Conservation (phyloP, 2,113 vertebrate species). For the Eidolon helvum region DNA sequence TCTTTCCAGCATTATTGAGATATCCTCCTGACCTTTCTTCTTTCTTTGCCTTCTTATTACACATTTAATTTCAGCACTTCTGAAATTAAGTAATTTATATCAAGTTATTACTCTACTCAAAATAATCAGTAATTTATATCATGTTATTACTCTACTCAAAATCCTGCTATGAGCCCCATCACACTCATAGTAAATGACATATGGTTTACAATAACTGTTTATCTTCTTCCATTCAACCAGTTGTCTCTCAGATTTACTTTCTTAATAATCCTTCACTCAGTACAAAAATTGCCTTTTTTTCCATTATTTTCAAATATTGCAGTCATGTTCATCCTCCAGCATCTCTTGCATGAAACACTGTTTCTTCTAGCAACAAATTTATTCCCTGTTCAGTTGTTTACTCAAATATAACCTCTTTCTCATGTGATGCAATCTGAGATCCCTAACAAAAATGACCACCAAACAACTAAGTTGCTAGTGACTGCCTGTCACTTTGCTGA, state of each 20-base stretch:
- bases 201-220: background rate
- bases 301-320: background rate
- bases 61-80: background rate
- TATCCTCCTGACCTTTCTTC: background rate
- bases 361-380: background rate
- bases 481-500: background rate
- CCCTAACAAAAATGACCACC: background rate
- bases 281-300: background rate
- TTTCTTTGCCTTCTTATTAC: background rate
- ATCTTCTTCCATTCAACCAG: background rate
- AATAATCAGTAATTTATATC: background rate
- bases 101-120: background rate
- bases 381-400: background rate
- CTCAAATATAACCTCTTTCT: background rate
- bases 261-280: background rate
- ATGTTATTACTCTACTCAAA: background rate
- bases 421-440: background rate
- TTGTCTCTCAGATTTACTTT: background rate
- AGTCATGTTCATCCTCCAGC: background rate
- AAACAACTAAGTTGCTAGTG: background rate
- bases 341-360: background rate
- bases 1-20: background rate
- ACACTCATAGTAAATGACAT: background rate
- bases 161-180: background rate
- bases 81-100: background rate